Conservation (phyloP, 2,888 invertebrate genomes). For the Napeogenes sylphis region DNA sequence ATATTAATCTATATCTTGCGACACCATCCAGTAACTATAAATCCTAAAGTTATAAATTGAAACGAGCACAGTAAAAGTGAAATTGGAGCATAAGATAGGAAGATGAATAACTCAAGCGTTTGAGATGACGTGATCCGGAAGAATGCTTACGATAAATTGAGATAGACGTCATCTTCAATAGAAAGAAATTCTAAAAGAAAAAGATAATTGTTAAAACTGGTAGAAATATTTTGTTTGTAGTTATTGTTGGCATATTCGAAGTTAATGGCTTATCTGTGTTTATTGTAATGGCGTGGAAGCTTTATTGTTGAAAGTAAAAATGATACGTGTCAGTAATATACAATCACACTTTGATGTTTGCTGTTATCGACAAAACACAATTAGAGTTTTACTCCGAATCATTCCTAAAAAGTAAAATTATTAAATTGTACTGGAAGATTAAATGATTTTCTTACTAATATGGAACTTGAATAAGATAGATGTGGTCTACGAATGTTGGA, state of each 20-base stretch:
- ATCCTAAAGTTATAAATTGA: slow-evolving; percentile 5
- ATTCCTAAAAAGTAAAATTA: too few species aligned
- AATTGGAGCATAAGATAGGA: slow-evolving; percentile 4
- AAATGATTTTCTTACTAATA: too few species aligned
- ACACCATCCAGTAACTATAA: not conserved
- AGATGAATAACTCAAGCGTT: slow-evolving; percentile 4
- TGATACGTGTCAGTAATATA: not conserved
- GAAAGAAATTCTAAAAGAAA: not conserved
- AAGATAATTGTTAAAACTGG: not conserved
- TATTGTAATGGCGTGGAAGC: not conserved
- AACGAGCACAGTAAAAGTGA: not conserved
- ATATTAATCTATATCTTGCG: not conserved
- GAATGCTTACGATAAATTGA: not conserved
- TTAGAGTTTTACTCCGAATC: too few species aligned
- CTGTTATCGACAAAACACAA: too few species aligned
- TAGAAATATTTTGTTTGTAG: not conserved
- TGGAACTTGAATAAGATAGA: too few species aligned
- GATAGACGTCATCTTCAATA: not conserved
- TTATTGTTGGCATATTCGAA: not conserved
- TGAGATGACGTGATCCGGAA: slow-evolving; percentile 1
- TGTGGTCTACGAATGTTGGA: too few species aligned
- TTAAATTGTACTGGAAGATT: too few species aligned
- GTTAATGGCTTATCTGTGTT: not conserved
- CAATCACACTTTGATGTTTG: not conserved
- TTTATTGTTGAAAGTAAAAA: not conserved